phyloP scores from a whole-genome alignment of 37 sponge, comb jelly and placozoan species.

The Haliclona indistincta region DNA sequence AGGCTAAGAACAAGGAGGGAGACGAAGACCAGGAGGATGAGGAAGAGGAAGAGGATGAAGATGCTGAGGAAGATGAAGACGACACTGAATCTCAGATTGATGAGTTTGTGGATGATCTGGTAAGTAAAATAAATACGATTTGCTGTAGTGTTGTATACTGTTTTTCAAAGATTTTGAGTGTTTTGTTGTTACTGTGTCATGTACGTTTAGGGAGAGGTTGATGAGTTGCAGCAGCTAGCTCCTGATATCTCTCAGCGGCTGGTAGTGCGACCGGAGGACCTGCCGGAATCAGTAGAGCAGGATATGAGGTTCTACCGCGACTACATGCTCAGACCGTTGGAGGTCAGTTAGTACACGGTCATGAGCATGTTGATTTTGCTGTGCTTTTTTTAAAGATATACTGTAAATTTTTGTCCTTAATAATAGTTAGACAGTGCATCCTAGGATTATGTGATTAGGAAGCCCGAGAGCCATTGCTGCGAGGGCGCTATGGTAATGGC shows the following conservation, averaged over 20 bases:
- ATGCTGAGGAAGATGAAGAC: not conserved
- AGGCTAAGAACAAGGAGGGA: slow-evolving; percentile 35
- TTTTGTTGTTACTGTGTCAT: not conserved
- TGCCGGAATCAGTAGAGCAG: slow-evolving; percentile 14
- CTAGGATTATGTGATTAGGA: no score
- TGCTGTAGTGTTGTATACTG: no score
- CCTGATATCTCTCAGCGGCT: slow-evolving; percentile 43
- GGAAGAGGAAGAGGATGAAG: slow-evolving; percentile 37
- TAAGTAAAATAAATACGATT: no score
- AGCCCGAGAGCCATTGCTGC: no score
- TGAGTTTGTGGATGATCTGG: slow-evolving; percentile 50
- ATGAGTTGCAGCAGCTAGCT: slow-evolving; percentile 14
- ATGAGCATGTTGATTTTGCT: not conserved
- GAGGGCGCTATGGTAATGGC: no score
- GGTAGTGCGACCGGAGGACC: slow-evolving; percentile 63
- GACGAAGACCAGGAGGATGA: slow-evolving; percentile 54
- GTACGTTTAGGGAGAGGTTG: slow-evolving; percentile 19
- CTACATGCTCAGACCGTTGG: slow-evolving; percentile 27
- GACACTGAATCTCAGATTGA: slow-evolving; percentile 14
- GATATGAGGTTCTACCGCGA: slow-evolving; percentile 46
- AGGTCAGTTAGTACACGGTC: slow-evolving; percentile 26
- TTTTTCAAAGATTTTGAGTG: no score
- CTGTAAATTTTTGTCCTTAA: no score
- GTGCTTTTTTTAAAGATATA: no score
- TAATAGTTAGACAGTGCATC: no score